Evolutionary conservation across 2,888 invertebrate genomes (phyloP).

Genomic region (Agrotis ipsilon): DNA sequence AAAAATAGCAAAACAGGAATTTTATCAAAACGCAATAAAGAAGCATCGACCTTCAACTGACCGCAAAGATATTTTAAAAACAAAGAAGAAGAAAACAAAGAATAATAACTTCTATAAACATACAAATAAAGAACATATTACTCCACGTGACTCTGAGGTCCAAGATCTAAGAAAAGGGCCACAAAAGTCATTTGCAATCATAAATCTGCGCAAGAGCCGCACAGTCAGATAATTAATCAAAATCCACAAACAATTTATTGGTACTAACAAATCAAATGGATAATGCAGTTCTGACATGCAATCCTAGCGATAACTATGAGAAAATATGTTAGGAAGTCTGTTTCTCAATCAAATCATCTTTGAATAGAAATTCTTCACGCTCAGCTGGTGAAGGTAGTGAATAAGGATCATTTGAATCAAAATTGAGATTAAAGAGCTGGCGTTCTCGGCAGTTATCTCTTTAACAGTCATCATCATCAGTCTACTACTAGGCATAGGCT

Average conservation of each 20-base stretch:
- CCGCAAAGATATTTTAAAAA: conserved; percentile 14
- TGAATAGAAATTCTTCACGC: conserved; percentile 45
- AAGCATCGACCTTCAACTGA: conserved; percentile 6
- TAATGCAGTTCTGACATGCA: conserved; percentile 57
- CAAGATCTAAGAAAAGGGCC: conserved; percentile 38
- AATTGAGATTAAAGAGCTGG: conserved; percentile 11
- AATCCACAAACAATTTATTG: conserved; percentile 62
- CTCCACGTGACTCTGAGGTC: conserved; percentile 32
- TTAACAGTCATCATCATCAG: too few species aligned
- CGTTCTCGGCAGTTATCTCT: too few species aligned
- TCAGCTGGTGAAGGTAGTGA: conserved; percentile 29
- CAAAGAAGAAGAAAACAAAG: not conserved
- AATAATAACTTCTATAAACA: conserved; percentile 17
- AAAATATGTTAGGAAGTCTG: conserved; percentile 46
- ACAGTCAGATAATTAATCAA: conserved; percentile 63
- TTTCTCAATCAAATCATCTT: conserved; percentile 48
- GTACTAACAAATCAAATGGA: conserved; percentile 58
- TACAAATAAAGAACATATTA: conserved; percentile 38
- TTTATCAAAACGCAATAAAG: conserved; percentile 25
- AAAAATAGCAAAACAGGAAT: conserved; percentile 8
- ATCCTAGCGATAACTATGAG: conserved; percentile 54
- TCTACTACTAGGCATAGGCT: too few species aligned
- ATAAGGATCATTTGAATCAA: conserved; percentile 17
- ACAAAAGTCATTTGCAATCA: conserved; percentile 44
- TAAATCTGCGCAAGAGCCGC: conserved; percentile 55